Evolutionary conservation across 2,888 invertebrate species (phyloP).

Genomic region (Tipula helvola): DNA sequence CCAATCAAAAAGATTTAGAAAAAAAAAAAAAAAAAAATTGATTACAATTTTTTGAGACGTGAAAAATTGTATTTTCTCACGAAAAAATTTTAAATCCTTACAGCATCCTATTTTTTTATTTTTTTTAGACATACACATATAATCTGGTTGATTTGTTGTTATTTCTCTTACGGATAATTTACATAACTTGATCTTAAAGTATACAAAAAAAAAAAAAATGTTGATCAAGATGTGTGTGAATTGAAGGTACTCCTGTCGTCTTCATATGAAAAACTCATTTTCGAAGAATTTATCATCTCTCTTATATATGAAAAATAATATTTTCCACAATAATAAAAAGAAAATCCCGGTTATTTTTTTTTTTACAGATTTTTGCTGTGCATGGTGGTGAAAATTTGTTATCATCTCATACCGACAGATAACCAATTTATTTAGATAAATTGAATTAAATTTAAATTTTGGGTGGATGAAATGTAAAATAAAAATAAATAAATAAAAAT

Average conservation of each 20-base stretch:
- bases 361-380: not conserved
- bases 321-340: not conserved
- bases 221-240: not conserved
- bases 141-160: not conserved
- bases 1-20: not conserved
- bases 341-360: not conserved
- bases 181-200: not conserved
- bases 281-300: not conserved
- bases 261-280: not conserved
- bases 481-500: not conserved
- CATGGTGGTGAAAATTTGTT: not conserved
- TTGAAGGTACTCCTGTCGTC: not conserved
- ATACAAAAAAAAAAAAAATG: not conserved
- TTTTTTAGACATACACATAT: not conserved
- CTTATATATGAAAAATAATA: not conserved
- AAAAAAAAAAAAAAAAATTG: not conserved
- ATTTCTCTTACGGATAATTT: not conserved
- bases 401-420: not conserved
- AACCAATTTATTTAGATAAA: constrained; percentile 4
- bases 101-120: not conserved
- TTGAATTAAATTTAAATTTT: constrained; percentile 4
- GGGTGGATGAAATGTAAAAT: not conserved
- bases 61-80: not conserved
- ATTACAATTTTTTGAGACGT: not conserved
- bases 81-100: not conserved